A percentile compares a stretch with the other conserved stretches of the same genome.
Conservation (phyloP, 2,113 vertebrate genomes). For the Dissostichus mawsoni region DNA sequence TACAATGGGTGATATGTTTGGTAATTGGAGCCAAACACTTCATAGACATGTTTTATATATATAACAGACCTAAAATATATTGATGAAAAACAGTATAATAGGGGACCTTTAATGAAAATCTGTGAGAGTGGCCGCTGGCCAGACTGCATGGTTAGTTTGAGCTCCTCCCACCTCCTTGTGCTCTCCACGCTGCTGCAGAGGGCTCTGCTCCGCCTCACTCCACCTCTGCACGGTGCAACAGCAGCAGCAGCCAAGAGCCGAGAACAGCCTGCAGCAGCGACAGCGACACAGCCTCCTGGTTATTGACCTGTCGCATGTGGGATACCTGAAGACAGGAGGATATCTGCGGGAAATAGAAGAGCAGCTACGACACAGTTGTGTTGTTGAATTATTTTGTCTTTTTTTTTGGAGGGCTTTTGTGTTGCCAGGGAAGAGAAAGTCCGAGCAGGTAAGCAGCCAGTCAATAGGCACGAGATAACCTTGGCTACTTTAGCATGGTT, state of each 20-base stretch:
- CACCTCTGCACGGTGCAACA: constrained; percentile 72
- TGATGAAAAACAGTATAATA: no score
- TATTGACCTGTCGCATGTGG: constrained; percentile 41
- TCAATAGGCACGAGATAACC: constrained; percentile 50
- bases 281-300: constrained; percentile 1
- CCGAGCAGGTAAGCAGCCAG: constrained; percentile 75
- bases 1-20: no score
- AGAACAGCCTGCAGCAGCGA: constrained; percentile 4
- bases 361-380: not conserved
- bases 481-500: constrained; percentile 30
- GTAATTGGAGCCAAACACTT: no score
- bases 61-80: no score
- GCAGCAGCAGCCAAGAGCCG: constrained; percentile 28
- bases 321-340: constrained; percentile 20
- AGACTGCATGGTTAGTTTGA: constrained; percentile 48
- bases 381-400: not conserved
- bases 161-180: constrained; percentile 77
- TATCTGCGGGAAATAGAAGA: constrained; percentile 16
- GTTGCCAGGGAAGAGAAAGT: constrained; percentile 73
- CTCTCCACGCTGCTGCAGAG: constrained; percentile 59
- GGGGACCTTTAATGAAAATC: not conserved
- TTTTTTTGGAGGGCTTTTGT: constrained; percentile 36
- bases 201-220: constrained; percentile 60
- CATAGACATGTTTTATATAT: no score
- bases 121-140: constrained; percentile 30